Base-by-base conservation (phyloP, 2,888 invertebrate genomes). In the Agonum fuliginosum region DNA sequence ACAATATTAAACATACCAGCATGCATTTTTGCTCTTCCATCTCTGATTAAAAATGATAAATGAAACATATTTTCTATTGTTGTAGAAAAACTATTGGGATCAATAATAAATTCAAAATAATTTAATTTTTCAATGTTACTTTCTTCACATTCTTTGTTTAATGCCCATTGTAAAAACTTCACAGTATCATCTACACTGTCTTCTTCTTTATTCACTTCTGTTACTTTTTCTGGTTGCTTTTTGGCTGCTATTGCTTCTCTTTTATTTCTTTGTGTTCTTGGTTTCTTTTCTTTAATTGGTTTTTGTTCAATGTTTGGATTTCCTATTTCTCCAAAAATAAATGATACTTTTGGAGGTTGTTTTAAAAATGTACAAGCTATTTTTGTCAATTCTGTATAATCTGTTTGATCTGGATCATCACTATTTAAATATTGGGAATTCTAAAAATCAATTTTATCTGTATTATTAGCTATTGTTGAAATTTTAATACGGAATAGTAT, bases 1-100 rank as follows among this genome's bases (percentile, higher is more conserved):
- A 12, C 10, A 34, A 19, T 17, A 10, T 14, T 0, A 67, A 17
- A 51, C 81, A 85, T 81, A 91, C 91, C 89, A 73, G 89, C 82
- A 12, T 86, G 82, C 3, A 92, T 84, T 54, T 86, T 84, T 0
- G 91, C 84, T 77, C 86, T 84, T 0, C 90, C 91, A 81, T 92
- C 91, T 65, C 90, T 84, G 0, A 90, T 87, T 2, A 92, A 86
- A 85, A 92, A 92, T 0, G 92, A 89, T n/a, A 90, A 86, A 81
- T 92, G 88, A 85, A 92, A 90, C 46, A 92, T 88, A 82, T 93
- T 92, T 86, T 92, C 91, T 0, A 93, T 87, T 24, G 91, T 91
- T 71, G 87, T 86, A 0, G 89, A 86, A 87, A 91, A 93, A 85
- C 89, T 88, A 27, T 83, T 82, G 0, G 91, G 91, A 84, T 93